These are phyloP conservation scores for Egretta garzetta DNA, from an alignment of 2,113 vertebrate genomes.

Conservation along the genomic window DNA sequence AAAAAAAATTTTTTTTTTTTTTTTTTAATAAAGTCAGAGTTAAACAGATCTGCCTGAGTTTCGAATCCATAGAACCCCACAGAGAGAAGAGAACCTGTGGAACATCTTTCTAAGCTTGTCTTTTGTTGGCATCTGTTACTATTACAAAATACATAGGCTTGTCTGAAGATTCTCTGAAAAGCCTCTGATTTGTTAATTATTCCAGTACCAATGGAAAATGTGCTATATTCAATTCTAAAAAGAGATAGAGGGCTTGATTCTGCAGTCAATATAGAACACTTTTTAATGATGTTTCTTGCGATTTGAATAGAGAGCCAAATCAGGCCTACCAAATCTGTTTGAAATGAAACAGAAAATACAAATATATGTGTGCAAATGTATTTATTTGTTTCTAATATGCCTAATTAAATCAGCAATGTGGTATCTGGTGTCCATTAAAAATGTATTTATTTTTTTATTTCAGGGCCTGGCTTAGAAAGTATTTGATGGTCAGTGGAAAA, in stretches of 20 bases:
- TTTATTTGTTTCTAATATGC: not conserved
- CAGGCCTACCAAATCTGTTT: not conserved
- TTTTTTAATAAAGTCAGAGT: not conserved
- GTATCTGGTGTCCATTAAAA: conserved; percentile 6
- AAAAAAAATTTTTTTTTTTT: not conserved
- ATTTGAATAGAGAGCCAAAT: not conserved
- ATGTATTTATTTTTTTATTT: not conserved
- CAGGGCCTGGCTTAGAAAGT: not conserved
- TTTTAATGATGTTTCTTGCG: not conserved
- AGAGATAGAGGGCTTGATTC: not conserved
- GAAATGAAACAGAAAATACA: not conserved
- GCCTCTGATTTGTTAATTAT: not conserved
- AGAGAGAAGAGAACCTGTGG: not conserved
- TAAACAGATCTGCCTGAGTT: not conserved
- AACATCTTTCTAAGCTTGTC: not conserved
- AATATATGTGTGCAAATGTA: not conserved
- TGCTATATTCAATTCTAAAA: not conserved
- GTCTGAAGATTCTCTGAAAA: not conserved
- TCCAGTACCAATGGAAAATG: not conserved
- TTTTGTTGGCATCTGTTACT: not conserved
- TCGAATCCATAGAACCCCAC: not conserved
- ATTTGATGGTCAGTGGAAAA: conserved; percentile 21
- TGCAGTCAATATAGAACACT: not conserved
- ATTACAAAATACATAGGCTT: not conserved
- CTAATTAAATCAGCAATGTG: not conserved